Base-by-base conservation (phyloP, 2,888 invertebrate genomes). In the Ariolimax columbianus region DNA sequence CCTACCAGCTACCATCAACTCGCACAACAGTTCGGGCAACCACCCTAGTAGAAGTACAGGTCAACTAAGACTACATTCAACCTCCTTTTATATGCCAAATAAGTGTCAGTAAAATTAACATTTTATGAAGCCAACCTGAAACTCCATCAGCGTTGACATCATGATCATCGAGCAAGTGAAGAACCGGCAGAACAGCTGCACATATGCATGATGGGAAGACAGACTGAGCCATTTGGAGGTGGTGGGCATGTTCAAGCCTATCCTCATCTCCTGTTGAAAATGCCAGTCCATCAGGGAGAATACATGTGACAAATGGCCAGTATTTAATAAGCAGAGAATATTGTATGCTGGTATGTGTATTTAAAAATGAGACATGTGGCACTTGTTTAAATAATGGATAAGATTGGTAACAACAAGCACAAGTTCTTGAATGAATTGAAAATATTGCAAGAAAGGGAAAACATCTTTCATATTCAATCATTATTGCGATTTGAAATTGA, bases 141-240 rank as follows among this genome's bases (percentile, higher is more conserved):
- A 97, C 97, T 0, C 99, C 99, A 93, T 98, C 98, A 3, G 96
- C 95, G 0, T 98, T 97, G 7, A 99, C 98, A 1, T 99, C 98
- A 0, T 98, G 97, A 94, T 99, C 99, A 92, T 99, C 99, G 78
- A 99, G 95, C 83, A 99, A 95, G 90, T 97, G 96, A 26, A 99
- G 97, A 87, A 99, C 98, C 93, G 97, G 97, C 82, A 99, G 97
- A 0, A 98, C 98, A 0, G 99, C 98, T 0, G 98, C 97, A 94
- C 99, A 99, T 40, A 99, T 95, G 73, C 97, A 97, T 0, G 99
- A 99, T 0, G 99, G 99, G 94, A 99, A 99, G 63, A 99, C 95
- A 0, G 98, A 97, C 90, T 98, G 97, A 0, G 98, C 98, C 2
- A 98, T 97, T 88, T 94, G 94, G 93, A 98, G 89, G 83, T 93